Percentiles rank a stretch among this genome's conserved stretches.
Evolutionary conservation across 1,140 invertebrate genomes (phyloP).

Genomic region (Dreissena polymorpha): DNA sequence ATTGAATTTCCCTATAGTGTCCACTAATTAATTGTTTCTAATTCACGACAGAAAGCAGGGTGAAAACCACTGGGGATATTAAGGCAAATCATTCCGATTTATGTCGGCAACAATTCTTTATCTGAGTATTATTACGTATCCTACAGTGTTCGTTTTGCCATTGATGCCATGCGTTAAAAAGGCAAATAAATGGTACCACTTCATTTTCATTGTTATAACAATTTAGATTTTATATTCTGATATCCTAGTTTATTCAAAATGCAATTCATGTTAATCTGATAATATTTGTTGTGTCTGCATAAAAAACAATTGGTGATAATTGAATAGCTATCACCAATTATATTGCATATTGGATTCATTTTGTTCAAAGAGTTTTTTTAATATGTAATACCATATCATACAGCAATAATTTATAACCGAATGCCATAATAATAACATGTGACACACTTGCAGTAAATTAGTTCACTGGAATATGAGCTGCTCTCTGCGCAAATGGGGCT

Average conservation of each 20-base stretch:
- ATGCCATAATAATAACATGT: too few species aligned
- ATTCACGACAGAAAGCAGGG: slow-evolving; percentile 53
- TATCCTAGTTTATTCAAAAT: background rate
- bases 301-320: too few species aligned
- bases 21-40: slow-evolving; percentile 57
- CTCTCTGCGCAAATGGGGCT: too few species aligned
- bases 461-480: too few species aligned
- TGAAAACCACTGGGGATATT: slow-evolving; percentile 37
- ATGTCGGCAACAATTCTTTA: slow-evolving; percentile 11
- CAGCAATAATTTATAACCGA: too few species aligned
- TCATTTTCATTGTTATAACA: background rate
- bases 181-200: background rate
- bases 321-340: too few species aligned
- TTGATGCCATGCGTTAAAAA: background rate
- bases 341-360: too few species aligned
- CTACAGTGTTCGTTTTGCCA: background rate
- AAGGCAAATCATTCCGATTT: slow-evolving; percentile 45
- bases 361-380: too few species aligned
- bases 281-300: too few species aligned
- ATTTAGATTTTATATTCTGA: background rate
- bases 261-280: too few species aligned
- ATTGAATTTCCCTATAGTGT: slow-evolving; percentile 53
- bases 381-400: too few species aligned
- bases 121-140: background rate
- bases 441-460: too few species aligned